Evolutionary conservation across 1,140 invertebrate genomes (phyloP).

Genomic region (Penaeus chinensis): DNA sequence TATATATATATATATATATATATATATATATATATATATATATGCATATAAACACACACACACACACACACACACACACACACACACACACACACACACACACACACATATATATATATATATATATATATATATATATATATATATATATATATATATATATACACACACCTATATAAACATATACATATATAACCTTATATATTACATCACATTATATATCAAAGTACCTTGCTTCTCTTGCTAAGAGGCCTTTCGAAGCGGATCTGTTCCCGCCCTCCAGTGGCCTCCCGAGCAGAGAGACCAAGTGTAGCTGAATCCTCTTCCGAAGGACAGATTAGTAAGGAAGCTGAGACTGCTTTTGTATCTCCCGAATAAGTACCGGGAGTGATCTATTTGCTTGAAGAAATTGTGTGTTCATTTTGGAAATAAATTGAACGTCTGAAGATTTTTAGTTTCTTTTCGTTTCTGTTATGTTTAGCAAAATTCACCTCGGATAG

Average conservation of each 20-base stretch:
- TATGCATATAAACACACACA: background rate
- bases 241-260: background rate
- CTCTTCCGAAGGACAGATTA: too few relatives aligned
- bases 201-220: background rate
- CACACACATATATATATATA: background rate
- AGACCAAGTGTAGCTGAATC: too few relatives aligned
- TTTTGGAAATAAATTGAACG: too few relatives aligned
- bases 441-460: too few relatives aligned
- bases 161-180: slow-evolving; percentile 10
- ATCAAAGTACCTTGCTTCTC: background rate
- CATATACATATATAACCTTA: slow-evolving; percentile 8
- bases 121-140: slow-evolving; percentile 2
- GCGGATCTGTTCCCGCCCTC: background rate
- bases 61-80: background rate
- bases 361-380: too few relatives aligned
- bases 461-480: too few relatives aligned
- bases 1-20: slow-evolving; percentile 9
- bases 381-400: too few relatives aligned
- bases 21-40: background rate
- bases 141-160: slow-evolving; percentile 17
- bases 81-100: background rate
- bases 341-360: too few relatives aligned
- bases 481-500: too few relatives aligned
- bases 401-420: too few relatives aligned
- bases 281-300: too few relatives aligned